Base-by-base conservation (phyloP, 2,113 vertebrate species). In the Semicossyphus pulcher region DNA sequence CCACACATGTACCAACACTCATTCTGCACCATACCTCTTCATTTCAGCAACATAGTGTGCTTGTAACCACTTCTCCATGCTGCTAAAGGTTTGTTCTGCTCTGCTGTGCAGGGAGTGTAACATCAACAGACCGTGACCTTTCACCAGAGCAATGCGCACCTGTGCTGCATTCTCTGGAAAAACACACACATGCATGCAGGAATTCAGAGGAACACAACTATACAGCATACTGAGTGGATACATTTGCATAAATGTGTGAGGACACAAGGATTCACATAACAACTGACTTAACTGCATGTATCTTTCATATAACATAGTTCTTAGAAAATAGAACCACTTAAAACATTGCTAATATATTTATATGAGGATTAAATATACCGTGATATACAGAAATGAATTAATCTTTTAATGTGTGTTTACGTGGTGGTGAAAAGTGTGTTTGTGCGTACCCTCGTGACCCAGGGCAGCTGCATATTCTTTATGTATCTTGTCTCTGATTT, bases 21-120 rank as follows among this genome's bases (percentile, higher is more conserved):
- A 18, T 20, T 18, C 26, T 51, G 9, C 0, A 29, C 25, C 54
- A 39, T 77, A 97, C 97, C 96, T 95, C 71, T 93, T 93, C 94
- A 95, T 95, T 90, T 96, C 96, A 42, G 86, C 91, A 75, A 95
- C 77, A 72, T 94, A 97, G 28, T 74, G 90, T 16, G 88, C 85
- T 12, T 93, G 93, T 61, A 96, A 88, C 92, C 93, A 95, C 52
- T 94, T 91, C 80, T 95, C 89, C 95, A 97, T 95, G 34, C 88
- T 89, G 21, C 70, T 92, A 67, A 93, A 95, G 16, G 81, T 72
- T 16, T 93, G 70, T 11, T 95, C 86, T n/a, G 92, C 82, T 88
- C 85, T 94, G 31, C 32, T 83, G 67, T 93, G 89, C 39, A 98
- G 73, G 5, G 92, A 92, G 52, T 93, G 79, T 49, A 95, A 21